A percentile compares a stretch with the other conserved stretches of the same genome.
Evolutionary conservation across 1,140 invertebrate genomes (phyloP).

Genomic region (Scaptodrosophila lebanonensis): DNA sequence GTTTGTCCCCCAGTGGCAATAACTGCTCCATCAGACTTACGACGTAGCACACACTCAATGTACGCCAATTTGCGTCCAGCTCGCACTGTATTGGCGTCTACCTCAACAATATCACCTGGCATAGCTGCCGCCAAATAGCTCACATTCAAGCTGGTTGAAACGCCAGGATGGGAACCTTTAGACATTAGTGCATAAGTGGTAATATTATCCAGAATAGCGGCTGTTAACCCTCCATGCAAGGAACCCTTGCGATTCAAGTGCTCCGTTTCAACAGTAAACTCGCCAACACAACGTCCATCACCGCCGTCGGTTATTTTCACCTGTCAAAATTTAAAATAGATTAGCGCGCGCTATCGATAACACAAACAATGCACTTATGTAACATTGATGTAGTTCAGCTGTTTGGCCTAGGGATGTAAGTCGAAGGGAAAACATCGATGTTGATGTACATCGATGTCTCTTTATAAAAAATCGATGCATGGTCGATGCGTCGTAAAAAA

Average conservation of each 20-base stretch:
- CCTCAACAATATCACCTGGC: constrained; percentile 85
- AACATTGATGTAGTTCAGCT: no score
- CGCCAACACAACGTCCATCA: constrained; percentile 40
- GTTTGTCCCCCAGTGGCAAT: constrained; percentile 87
- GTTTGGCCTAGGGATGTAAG: no score
- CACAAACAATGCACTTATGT: no score
- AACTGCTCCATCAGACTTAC: constrained; percentile 83
- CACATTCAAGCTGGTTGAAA: constrained; percentile 84
- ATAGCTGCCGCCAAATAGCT: constrained; percentile 85
- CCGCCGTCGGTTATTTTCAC: constrained; percentile 9
- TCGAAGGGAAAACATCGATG: no score
- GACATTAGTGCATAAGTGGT: constrained; percentile 87
- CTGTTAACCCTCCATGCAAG: constrained; percentile 89
- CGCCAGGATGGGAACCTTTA: constrained; percentile 80
- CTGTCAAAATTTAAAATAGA: constrained; percentile 16
- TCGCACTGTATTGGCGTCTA: constrained; percentile 87
- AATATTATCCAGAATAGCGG: constrained; percentile 87
- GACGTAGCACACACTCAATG: constrained; percentile 84
- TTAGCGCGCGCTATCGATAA: no score
- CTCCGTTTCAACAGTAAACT: constrained; percentile 85
- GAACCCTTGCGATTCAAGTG: constrained; percentile 85
- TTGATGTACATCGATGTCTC: no score
- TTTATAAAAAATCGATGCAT: no score
- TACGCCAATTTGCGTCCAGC: constrained; percentile 87
- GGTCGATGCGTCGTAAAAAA: no score